phyloP scores from a whole-genome alignment of 1,140 invertebrate species.

The Drosophila rufa region DNA sequence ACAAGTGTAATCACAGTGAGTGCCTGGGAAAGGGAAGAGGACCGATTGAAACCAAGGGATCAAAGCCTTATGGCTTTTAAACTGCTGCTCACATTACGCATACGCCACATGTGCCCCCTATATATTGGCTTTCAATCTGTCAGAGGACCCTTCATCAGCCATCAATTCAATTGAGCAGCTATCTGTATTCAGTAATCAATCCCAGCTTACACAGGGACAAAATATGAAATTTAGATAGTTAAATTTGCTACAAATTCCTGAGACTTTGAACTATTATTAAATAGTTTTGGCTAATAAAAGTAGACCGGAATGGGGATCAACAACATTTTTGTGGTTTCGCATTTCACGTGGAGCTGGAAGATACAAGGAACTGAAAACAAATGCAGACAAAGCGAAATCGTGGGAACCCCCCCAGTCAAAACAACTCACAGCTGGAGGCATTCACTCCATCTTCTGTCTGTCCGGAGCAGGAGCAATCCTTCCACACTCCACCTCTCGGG shows the following conservation, averaged over 20 bases:
- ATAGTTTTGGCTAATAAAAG: neutral
- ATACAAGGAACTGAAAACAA: slow-evolving; percentile 1
- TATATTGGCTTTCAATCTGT: slow-evolving; percentile 37
- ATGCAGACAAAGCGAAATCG: neutral
- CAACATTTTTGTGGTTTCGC: neutral
- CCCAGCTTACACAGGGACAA: neutral
- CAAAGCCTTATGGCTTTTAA: neutral
- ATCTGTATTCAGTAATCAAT: slow-evolving; percentile 1
- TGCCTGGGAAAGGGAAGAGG: neutral
- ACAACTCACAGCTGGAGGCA: slow-evolving; percentile 3
- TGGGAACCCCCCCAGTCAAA: neutral
- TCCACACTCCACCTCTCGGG: too few species aligned
- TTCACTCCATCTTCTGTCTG: slow-evolving; percentile 18
- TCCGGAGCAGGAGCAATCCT: neutral
- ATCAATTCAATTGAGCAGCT: slow-evolving; percentile 31
- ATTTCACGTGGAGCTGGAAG: too few species aligned
- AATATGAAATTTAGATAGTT: neutral
- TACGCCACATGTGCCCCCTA: slow-evolving; percentile 17
- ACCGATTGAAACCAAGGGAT: neutral
- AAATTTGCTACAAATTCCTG: neutral
- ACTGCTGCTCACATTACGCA: slow-evolving; percentile 27
- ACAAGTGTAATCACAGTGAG: slow-evolving; percentile 13
- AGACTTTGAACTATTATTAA: neutral
- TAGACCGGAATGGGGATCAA: neutral
- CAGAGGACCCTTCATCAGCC: slow-evolving; percentile 57